phyloP scores from a whole-genome alignment of 2,113 vertebrate genomes.

The Corapipo altera region DNA sequence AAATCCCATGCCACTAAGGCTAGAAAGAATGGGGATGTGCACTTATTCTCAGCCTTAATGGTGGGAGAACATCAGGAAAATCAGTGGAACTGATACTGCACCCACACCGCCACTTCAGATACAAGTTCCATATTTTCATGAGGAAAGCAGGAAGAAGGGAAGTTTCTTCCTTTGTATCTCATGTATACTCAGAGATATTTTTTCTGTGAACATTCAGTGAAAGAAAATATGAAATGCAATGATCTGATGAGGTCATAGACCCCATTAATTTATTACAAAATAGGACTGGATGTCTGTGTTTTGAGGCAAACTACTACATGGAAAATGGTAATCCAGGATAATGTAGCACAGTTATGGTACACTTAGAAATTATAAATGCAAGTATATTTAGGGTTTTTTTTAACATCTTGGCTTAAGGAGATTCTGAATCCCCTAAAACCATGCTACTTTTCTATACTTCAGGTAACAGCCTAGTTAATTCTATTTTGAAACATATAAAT shows the following conservation, averaged over 20 bases:
- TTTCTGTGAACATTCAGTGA: neutral
- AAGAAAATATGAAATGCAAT: neutral
- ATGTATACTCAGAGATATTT: neutral
- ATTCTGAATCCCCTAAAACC: neutral
- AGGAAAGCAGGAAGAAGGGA: neutral
- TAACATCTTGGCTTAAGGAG: neutral
- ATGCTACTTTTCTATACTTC: neutral
- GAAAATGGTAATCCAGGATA: neutral
- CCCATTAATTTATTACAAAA: neutral
- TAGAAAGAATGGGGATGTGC: neutral
- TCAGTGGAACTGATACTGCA: neutral
- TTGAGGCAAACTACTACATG: neutral
- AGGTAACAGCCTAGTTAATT: neutral
- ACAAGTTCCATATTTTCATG: neutral
- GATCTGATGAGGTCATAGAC: neutral
- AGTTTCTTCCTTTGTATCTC: neutral
- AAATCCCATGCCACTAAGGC: neutral
- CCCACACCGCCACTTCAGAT: neutral
- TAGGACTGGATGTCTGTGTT: neutral
- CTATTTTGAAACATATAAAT: neutral
- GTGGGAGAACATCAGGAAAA: neutral
- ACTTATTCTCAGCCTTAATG: neutral
- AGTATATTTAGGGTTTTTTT: neutral
- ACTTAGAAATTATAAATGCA: neutral
- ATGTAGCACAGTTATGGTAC: rapidly evolving